phyloP scores from a whole-genome alignment of 2,113 vertebrate species.

The Phoxinus phoxinus region DNA sequence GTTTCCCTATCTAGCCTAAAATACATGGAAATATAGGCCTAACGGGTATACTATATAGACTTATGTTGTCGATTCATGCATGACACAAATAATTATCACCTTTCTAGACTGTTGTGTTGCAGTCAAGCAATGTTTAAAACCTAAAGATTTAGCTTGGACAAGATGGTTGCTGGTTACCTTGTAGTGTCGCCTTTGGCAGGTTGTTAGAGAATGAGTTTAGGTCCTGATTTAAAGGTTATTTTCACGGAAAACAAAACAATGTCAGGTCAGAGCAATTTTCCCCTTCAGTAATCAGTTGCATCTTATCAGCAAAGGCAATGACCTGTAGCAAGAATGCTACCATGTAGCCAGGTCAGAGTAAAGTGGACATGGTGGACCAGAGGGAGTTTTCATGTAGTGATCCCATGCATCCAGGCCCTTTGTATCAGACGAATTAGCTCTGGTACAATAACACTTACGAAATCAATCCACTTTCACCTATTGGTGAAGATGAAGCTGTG shows the following conservation, averaged over 20 bases:
- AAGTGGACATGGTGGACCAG: constrained; percentile 1
- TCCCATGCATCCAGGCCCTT: background rate
- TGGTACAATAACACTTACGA: background rate
- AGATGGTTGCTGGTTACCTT: constrained; percentile 30
- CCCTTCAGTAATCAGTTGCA: constrained; percentile 49
- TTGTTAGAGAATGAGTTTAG: constrained; percentile 37
- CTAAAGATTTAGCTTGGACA: constrained; percentile 7
- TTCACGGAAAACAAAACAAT: constrained; percentile 66
- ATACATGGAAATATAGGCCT: background rate
- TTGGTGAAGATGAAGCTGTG: background rate
- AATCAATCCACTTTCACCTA: background rate
- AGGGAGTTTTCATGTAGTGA: background rate
- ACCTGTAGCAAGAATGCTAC: constrained; percentile 59
- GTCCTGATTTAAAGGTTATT: constrained; percentile 58
- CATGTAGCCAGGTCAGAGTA: constrained; percentile 42
- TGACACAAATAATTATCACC: background rate
- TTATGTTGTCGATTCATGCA: background rate
- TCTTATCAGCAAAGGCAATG: constrained; percentile 54
- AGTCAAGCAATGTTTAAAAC: background rate
- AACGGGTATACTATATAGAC: background rate
- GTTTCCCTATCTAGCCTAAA: background rate
- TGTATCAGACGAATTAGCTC: background rate
- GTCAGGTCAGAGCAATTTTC: constrained; percentile 60
- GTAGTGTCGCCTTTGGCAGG: constrained; percentile 24
- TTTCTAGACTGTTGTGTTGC: background rate